Percentiles rank a stretch among this genome's conserved stretches.
phyloP scores from a whole-genome alignment of 2,888 invertebrate species.

The Tipula helvola region DNA sequence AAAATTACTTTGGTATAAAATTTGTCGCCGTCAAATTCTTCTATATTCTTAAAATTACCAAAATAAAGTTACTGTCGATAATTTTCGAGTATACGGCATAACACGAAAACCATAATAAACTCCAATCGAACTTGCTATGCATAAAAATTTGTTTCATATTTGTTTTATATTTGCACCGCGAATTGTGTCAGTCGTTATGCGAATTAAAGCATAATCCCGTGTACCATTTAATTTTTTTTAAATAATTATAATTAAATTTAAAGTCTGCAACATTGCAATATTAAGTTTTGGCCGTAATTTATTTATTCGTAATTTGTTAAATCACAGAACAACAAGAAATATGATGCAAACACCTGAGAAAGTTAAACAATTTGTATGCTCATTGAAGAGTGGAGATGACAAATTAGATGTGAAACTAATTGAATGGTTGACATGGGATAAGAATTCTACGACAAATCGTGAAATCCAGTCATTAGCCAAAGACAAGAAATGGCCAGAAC shows the following conservation, averaged over 20 bases:
- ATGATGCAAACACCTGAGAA: not conserved
- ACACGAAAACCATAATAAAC: too few relatives aligned
- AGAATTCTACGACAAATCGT: conserved; percentile 36
- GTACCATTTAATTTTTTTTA: too few relatives aligned
- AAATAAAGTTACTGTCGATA: too few relatives aligned
- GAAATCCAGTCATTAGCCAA: conserved; percentile 50
- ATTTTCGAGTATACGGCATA: too few relatives aligned
- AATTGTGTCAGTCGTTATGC: not conserved
- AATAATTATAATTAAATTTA: not conserved
- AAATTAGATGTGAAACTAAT: not conserved
- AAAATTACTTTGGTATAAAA: too few relatives aligned
- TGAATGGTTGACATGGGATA: not conserved
- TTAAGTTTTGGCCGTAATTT: not conserved
- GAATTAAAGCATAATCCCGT: not conserved
- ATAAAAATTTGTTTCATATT: not conserved
- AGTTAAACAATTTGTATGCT: not conserved
- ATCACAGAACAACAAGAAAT: not conserved
- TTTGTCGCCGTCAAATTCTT: too few relatives aligned
- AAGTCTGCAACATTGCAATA: not conserved
- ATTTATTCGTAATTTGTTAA: not conserved
- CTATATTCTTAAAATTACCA: too few relatives aligned
- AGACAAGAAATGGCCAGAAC: conserved; percentile 41
- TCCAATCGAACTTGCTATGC: not conserved
- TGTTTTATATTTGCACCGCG: not conserved
- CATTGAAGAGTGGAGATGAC: not conserved